Base-by-base conservation (phyloP, 2,113 vertebrate genomes). In the Eonycteris spelaea region DNA sequence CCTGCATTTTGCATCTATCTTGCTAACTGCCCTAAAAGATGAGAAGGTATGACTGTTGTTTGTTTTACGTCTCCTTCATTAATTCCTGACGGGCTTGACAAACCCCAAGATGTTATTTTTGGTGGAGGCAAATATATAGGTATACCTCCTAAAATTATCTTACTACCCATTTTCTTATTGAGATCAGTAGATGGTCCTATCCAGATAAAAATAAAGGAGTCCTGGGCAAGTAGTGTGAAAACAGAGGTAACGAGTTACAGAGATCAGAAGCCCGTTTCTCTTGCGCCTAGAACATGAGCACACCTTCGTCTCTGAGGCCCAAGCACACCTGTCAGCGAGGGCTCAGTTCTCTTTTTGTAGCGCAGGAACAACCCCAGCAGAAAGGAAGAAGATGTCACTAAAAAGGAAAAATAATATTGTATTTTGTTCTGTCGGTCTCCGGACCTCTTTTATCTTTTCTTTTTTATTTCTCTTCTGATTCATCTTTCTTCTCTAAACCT, bases 21-120 rank as follows among this genome's bases (percentile, higher is more conserved):
- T 97, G 4, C 93, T 98, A 21, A 95, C 95, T 7, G 84, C 15
- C 19, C 92, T 98, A 67, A 91, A 92, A 16, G 94, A 97, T 35
- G 98, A 95, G 67, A 98, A 98, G 94, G 86, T 95, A 94, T 19
- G 95, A 6, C 38, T 65, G 33, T 28, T 57, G 8, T 57, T 40
- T 16, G 11, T 14, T 84, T 79, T 53, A 0, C 19, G 6, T 11
- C 26, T 43, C 48, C 33, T 38, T 40, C 67, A 3, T 55, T 48
- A 4, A 26, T 71, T 57, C 26, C 40, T 28, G 1, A 2, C 2
- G 28, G 21, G 11, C 13, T 63, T 63, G 3, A 45, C 59, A 71
- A 61, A 28, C 26, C 30, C 63, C 35, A 30, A 57, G 13, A 13
- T 57, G 5, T 59, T 22, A 14, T 48, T 82, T 79, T 28, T 18